Evolutionary conservation across 2,888 invertebrate species (phyloP), one percentile per base, ranked within the genome.

Genomic region (Embidobia sp.): DNA sequence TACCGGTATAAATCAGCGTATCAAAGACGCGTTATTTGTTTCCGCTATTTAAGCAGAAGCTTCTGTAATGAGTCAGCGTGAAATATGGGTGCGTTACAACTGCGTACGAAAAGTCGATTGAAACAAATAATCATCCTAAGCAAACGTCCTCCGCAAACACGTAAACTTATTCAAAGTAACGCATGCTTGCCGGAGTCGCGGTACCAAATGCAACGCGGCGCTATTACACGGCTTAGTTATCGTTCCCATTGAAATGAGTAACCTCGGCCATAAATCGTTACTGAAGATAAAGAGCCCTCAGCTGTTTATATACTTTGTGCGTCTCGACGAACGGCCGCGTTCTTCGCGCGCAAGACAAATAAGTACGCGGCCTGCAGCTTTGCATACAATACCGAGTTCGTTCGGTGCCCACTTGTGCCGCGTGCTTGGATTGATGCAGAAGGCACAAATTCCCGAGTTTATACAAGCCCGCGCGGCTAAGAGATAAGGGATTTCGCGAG

Each of bases 401-500:
- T 72, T 63, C 35, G 49, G 69, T 26, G 42, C 55, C 31, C 35
- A 46, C 40, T 67, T 40, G 57, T 18, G 55, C 42, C 48, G 49
- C 63, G 70, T 37, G 63, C 63, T 15, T 18, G 64, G 66, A 66
- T 66, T 74, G 57, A 74, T 55, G 66, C 66, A 40, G 35, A 53
- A 40, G 57, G 46, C 55, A 35, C 37, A 69, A 63, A 75, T 75
- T 69, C 61, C 35, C 48, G 48, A 66, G 74, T 80, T 63, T 72
- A 72, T 74, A 78, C 61, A 57, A 61, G 49, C 63, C 33, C 29
- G 79, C 80, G 79, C 35, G 79, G 83, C 84, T 81, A 76, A 82
- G 80, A 85, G 88, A 89, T 87, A 89, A 89, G 88, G 87, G 86
- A 87, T 87, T 87, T 86, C 84, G 85, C 87, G 85, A 87, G 86